These are phyloP conservation scores for Willowsia nigromaculata DNA, from an alignment of 2,888 invertebrate species.

Conservation along the genomic window DNA sequence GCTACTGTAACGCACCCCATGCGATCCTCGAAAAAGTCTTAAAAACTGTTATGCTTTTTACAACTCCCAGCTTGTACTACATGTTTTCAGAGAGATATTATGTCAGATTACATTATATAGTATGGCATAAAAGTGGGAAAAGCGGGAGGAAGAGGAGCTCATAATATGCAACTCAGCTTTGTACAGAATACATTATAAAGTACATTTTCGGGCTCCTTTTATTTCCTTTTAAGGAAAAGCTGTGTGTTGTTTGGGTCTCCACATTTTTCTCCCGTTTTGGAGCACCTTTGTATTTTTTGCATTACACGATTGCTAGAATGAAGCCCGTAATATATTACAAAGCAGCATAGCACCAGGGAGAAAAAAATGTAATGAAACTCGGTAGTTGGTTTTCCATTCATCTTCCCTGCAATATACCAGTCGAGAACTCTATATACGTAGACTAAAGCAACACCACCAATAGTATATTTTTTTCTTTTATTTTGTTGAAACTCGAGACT, in stretches of 20 bases:
- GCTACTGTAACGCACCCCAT: constrained; percentile 4
- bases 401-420: constrained; percentile 13
- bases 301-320: constrained; percentile 15
- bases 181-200: not conserved
- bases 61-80: constrained; percentile 56
- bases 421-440: not conserved
- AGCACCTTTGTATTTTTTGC: not conserved
- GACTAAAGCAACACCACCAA: not conserved
- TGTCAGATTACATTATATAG: constrained; percentile 49
- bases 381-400: constrained; percentile 54
- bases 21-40: constrained; percentile 1
- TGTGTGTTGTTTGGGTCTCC: not conserved
- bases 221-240: constrained; percentile 8
- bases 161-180: not conserved
- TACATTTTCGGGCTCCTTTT: not conserved
- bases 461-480: not conserved
- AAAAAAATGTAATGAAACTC: constrained; percentile 54
- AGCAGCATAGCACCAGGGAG: not conserved
- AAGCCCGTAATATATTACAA: constrained; percentile 35
- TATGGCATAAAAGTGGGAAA: not conserved
- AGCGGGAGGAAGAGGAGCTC: not conserved
- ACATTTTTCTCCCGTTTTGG: not conserved
- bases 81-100: constrained; percentile 34
- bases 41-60: constrained; percentile 12
- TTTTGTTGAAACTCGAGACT: constrained; percentile 57